Conservation (phyloP, 2,888 invertebrate genomes). For the Synergus gifuensis region DNA sequence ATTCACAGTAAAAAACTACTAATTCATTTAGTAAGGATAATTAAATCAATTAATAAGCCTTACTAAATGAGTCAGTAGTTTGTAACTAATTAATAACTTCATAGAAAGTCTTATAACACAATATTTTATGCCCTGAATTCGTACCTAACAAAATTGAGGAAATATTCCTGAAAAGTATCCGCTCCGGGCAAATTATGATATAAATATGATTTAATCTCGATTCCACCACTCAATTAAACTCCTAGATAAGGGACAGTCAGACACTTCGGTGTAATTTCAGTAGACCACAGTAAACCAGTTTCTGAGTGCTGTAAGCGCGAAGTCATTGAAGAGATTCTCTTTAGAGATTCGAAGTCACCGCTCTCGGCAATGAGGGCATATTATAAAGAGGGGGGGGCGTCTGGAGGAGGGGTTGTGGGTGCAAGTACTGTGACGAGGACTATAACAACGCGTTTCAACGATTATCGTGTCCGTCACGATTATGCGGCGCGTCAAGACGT, state of each 20-base stretch:
- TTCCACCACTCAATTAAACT: not conserved
- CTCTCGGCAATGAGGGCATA: constrained; percentile 19
- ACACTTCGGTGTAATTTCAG: constrained; percentile 6
- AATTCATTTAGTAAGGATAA: too few relatives aligned
- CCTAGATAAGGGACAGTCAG: not conserved
- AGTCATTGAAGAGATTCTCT: constrained; percentile 36
- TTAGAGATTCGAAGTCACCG: constrained; percentile 39
- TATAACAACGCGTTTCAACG: constrained; percentile 67
- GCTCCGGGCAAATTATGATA: not conserved
- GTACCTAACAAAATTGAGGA: too few relatives aligned
- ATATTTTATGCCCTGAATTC: too few relatives aligned
- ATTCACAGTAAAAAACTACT: too few relatives aligned
- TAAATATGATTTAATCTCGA: not conserved
- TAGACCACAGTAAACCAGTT: constrained; percentile 2
- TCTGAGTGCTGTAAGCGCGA: not conserved
- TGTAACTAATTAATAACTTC: too few relatives aligned
- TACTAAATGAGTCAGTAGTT: too few relatives aligned
- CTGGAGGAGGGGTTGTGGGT: constrained; percentile 47
- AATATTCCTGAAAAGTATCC: too few relatives aligned
- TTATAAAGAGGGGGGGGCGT: not conserved
- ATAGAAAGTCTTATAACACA: too few relatives aligned
- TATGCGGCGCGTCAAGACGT: constrained; percentile 70
- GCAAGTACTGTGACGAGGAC: constrained; percentile 69
- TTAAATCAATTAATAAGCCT: too few relatives aligned
- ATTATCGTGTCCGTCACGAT: constrained; percentile 76